Conservation (phyloP, 2,113 vertebrate species). For the Sceloporus tristichus region DNA sequence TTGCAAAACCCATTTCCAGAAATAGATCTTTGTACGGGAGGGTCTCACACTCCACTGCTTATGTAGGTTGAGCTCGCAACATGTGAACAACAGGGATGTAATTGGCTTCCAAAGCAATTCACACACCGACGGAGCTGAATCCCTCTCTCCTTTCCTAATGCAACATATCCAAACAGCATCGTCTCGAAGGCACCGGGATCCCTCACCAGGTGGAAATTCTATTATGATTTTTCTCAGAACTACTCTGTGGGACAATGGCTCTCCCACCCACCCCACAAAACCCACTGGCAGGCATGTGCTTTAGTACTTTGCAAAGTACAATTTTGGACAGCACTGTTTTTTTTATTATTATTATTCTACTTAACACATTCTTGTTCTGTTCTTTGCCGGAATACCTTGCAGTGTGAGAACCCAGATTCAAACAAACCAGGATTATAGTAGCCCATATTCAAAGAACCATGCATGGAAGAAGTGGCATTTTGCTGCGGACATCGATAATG, state of each 20-base stretch:
- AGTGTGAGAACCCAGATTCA: background rate
- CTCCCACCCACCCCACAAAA: background rate
- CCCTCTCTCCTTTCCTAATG: too few species aligned
- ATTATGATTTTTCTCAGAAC: background rate
- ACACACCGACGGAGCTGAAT: background rate
- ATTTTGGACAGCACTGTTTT: too few species aligned
- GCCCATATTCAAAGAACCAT: background rate
- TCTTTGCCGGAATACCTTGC: background rate
- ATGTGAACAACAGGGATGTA: background rate
- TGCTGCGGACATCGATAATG: too few species aligned
- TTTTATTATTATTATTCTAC: background rate
- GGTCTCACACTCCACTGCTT: constrained; percentile 25
- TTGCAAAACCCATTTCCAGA: constrained; percentile 5
- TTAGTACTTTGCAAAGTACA: background rate
- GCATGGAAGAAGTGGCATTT: background rate
- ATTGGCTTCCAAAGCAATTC: constrained; percentile 2
- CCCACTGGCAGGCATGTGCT: background rate
- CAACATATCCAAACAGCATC: background rate
- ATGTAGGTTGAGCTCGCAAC: constrained; percentile 15
- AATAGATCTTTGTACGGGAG: constrained; percentile 11
- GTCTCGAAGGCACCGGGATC: too few species aligned
- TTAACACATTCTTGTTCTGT: background rate
- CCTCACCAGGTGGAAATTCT: background rate
- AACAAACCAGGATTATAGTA: too few species aligned
- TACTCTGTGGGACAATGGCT: too few species aligned